These are phyloP conservation scores for Pelecanus crispus DNA, from an alignment of 2,113 vertebrate species.

Conservation along the genomic window DNA sequence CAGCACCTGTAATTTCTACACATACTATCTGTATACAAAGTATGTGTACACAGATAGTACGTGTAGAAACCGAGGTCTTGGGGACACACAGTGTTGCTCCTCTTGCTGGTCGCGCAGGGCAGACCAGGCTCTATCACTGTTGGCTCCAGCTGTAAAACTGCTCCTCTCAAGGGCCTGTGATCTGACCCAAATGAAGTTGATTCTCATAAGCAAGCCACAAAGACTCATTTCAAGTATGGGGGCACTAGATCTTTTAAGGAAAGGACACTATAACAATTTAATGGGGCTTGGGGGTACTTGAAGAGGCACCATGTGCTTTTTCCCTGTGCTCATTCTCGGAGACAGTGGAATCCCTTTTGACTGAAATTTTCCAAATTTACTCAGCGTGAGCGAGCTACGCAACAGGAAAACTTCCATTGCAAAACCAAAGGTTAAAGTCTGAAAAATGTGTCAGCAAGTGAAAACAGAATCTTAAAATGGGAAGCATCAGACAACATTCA, in stretches of 20 bases:
- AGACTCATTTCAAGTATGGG: neutral
- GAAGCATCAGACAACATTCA: neutral
- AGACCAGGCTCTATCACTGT: fast-evolving
- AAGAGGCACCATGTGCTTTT: neutral
- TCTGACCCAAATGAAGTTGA: neutral
- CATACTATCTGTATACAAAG: neutral
- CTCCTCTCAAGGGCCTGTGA: neutral
- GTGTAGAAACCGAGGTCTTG: fast-evolving
- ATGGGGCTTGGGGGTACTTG: neutral
- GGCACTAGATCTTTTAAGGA: neutral
- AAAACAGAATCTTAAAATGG: neutral
- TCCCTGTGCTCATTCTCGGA: neutral
- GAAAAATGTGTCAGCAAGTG: neutral
- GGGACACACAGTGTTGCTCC: neutral
- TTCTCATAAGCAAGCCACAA: neutral
- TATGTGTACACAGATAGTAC: neutral
- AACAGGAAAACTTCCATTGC: neutral
- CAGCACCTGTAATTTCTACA: neutral
- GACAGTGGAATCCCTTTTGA: neutral
- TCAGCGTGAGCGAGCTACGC: neutral
- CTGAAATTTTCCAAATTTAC: neutral
- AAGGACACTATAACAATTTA: neutral
- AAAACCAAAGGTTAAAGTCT: neutral
- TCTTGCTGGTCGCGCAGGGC: fast-evolving
- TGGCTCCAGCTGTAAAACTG: neutral